Evolutionary conservation across 2,797 vertebrate genomes (phyloP), one percentile per base, ranked within the genome.

Genomic region (Lacerta bilineata): DNA sequence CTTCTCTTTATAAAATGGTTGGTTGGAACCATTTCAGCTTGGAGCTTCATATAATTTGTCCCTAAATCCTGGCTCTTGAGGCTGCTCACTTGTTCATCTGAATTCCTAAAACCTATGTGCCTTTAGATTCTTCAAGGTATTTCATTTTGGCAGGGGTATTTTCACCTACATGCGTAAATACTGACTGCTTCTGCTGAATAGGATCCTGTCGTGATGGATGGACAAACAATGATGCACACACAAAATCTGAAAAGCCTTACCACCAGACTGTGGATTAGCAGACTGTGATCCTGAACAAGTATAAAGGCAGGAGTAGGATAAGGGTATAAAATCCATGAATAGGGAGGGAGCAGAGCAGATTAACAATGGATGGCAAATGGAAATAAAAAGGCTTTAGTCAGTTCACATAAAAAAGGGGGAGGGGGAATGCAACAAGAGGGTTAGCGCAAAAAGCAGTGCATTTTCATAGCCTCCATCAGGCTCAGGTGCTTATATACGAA

Each of bases 201-300:
- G 97, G 95, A 80, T 90, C 92, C 93, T 93, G 87, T 55, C 80
- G 76, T 94, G 88, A 93, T 93, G 95, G 84, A 77, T 95, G 96
- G 96, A 94, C 95, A 94, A 94, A 96, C 94, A 95, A 95, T 33
- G 94, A 97, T 87, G 96, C 90, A 96, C 90, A 97, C 92, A 96
- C 89, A 95, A 97, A 97, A 98, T 97, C 95, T 86, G 95, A 95
- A 97, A 97, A 97, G 96, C 98, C 98, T 99, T 99, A 99, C 98
- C 98, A 98, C 98, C 98, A 94, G 84, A 89, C 79, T 98, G 97
- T 95, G 98, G 97, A 97, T 98, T 99, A 98, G 98, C 98, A 97
- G 98, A 98, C 96, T 98, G 98, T 97, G 98, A 99, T 99, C 98
- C 99, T 99, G 98, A 98, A 97, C 97, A 98, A 98, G 98, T 97